These are phyloP conservation scores for Zosterops japonicus DNA, from an alignment of 2,113 vertebrate genomes.

Conservation along the genomic window DNA sequence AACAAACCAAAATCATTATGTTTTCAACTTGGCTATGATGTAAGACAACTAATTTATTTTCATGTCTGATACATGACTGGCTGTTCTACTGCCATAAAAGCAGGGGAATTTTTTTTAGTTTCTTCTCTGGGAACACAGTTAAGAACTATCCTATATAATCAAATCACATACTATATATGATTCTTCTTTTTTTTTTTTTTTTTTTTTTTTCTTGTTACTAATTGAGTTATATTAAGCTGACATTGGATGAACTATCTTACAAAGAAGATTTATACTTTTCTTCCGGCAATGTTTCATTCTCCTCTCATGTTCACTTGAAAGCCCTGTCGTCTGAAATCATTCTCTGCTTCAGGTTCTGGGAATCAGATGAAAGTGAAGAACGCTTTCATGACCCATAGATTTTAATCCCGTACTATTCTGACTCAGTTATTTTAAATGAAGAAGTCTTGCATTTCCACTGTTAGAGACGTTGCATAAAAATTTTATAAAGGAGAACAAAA, in stretches of 20 bases:
- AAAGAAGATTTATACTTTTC: conserved; percentile 34
- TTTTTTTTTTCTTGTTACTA: not conserved
- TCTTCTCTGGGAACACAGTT: not conserved
- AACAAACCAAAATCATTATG: not conserved
- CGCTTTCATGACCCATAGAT: conserved; percentile 32
- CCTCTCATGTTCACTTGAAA: conserved; percentile 57
- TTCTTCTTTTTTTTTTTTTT: not conserved
- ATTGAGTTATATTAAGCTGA: conserved; percentile 4
- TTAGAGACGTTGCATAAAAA: not conserved
- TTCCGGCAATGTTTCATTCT: conserved; percentile 40
- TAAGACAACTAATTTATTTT: not conserved
- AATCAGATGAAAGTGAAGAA: conserved; percentile 56
- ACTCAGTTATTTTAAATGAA: conserved; percentile 37
- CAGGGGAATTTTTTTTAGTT: not conserved
- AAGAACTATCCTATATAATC: not conserved
- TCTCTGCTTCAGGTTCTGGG: conserved; percentile 52
- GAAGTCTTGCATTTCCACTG: conserved; percentile 7
- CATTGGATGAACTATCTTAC: conserved; percentile 6
- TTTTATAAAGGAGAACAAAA: not conserved
- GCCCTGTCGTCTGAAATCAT: conserved; percentile 46
- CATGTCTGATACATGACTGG: not conserved
- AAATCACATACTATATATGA: not conserved
- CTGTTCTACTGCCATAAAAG: not conserved
- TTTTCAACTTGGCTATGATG: not conserved
- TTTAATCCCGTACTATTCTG: conserved; percentile 11